Conservation (phyloP, 2,888 invertebrate genomes). For the Phania funesta region DNA sequence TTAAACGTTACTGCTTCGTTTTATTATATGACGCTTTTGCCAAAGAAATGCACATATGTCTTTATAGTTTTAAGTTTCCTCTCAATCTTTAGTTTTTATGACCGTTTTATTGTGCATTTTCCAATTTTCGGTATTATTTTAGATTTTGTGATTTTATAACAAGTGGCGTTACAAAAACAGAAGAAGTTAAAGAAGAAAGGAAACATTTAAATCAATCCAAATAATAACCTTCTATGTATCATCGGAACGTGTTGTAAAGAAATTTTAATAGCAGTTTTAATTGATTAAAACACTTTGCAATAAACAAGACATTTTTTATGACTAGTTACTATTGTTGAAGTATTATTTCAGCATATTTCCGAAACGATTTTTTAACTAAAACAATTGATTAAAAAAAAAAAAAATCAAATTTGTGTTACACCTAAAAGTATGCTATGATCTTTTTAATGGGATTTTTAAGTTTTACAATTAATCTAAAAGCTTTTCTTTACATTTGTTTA, state of each 20-base stretch:
- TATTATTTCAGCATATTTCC: no score
- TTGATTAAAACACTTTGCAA: slow-evolving; percentile 37
- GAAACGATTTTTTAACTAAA: neutral
- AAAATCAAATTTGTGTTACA: neutral
- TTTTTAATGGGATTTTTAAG: neutral
- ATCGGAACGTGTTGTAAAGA: neutral
- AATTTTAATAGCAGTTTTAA: slow-evolving; percentile 43
- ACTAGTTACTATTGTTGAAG: neutral
- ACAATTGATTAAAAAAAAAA: neutral
- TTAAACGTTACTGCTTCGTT: slow-evolving; percentile 11
- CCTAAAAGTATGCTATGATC: slow-evolving; percentile 38
- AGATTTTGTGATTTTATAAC: slow-evolving; percentile 43
- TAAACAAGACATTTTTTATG: neutral
- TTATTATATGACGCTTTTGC: neutral
- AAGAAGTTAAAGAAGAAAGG: slow-evolving; percentile 29
- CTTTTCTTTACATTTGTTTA: slow-evolving; percentile 34
- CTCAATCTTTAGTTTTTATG: slow-evolving; percentile 42
- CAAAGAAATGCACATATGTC: slow-evolving; percentile 38
- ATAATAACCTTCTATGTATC: slow-evolving; percentile 25
- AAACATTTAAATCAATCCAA: slow-evolving; percentile 54
- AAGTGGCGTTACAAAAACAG: slow-evolving; percentile 32
- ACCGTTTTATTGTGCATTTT: slow-evolving; percentile 51
- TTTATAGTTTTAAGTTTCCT: slow-evolving; percentile 44
- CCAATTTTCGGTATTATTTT: slow-evolving; percentile 53
- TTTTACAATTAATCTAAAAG: slow-evolving; percentile 55